A percentile compares a stretch with the other conserved stretches of the same genome.
These are phyloP conservation scores for Spodoptera exigua DNA, from an alignment of 2,888 invertebrate species.

Conservation along the genomic window DNA sequence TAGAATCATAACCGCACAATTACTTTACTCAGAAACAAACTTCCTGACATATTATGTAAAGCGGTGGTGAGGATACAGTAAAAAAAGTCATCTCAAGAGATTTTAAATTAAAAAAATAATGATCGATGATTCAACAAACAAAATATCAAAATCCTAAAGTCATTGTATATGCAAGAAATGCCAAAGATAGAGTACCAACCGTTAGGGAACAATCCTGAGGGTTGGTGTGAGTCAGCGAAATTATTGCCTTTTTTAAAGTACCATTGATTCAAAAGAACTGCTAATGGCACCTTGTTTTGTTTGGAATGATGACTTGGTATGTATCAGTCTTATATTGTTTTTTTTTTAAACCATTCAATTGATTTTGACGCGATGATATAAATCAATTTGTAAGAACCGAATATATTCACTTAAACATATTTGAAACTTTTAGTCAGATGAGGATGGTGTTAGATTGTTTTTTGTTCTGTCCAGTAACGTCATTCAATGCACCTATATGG, in stretches of 20 bases:
- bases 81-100: not conserved
- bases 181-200: constrained; percentile 71
- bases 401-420: constrained; percentile 1
- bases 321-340: constrained; percentile 17
- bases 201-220: constrained; percentile 75
- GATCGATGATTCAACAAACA: constrained; percentile 48
- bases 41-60: not conserved
- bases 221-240: constrained; percentile 83
- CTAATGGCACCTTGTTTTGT: constrained; percentile 84
- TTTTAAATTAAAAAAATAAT: constrained; percentile 15
- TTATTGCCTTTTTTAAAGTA: constrained; percentile 79
- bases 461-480: not conserved
- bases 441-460: not conserved
- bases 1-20: not conserved
- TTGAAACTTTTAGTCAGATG: not conserved
- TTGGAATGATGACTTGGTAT: constrained; percentile 78
- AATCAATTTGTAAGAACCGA: constrained; percentile 38
- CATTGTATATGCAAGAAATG: constrained; percentile 59
- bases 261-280: constrained; percentile 81
- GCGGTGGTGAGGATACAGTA: not conserved
- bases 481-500: not conserved
- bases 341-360: constrained; percentile 39
- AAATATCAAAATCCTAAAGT: constrained; percentile 66
- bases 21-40: not conserved
- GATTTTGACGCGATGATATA: constrained; percentile 32